These are phyloP conservation scores for Hydra vulgaris DNA, from an alignment of 30 jellyfish, hydroid and myxozoan species.

Conservation along the genomic window DNA sequence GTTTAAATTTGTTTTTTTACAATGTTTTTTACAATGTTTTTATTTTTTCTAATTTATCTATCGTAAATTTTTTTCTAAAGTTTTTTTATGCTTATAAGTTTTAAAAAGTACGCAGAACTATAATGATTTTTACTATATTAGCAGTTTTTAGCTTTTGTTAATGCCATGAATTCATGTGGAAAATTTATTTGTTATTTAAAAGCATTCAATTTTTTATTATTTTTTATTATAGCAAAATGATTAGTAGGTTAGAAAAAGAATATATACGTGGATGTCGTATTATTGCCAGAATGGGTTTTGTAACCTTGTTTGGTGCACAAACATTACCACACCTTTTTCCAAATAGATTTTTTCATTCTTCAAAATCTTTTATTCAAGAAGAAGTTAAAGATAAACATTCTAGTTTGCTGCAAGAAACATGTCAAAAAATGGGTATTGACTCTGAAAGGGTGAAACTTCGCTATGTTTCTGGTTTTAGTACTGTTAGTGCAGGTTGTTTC, in stretches of 20 bases:
- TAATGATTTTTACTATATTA: no score
- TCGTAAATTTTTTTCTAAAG: no score
- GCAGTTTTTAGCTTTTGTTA: no score
- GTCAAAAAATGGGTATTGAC: constrained; percentile 42
- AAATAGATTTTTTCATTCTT: constrained; percentile 10
- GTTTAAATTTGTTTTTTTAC: no score
- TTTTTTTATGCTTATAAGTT: no score
- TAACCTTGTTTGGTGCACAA: constrained; percentile 41
- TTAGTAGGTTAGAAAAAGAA: not conserved
- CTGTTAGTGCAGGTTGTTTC: constrained; percentile 69
- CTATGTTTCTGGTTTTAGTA: constrained; percentile 37
- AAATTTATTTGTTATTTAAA: not conserved
- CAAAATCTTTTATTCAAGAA: constrained; percentile 12
- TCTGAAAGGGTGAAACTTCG: constrained; percentile 18
- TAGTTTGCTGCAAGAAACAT: constrained; percentile 31
- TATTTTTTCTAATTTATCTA: no score
- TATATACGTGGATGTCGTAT: constrained; percentile 2
- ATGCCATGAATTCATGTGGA: no score
- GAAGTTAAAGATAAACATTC: constrained; percentile 26
- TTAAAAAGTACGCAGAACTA: no score
- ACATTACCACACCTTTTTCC: constrained; percentile 71
- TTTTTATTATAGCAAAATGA: not conserved
- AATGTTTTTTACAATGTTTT: no score
- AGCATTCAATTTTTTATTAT: not conserved
- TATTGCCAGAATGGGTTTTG: constrained; percentile 37